Evolutionary conservation across 2,113 vertebrate genomes (phyloP).

Genomic region (Phasianus colchicus): DNA sequence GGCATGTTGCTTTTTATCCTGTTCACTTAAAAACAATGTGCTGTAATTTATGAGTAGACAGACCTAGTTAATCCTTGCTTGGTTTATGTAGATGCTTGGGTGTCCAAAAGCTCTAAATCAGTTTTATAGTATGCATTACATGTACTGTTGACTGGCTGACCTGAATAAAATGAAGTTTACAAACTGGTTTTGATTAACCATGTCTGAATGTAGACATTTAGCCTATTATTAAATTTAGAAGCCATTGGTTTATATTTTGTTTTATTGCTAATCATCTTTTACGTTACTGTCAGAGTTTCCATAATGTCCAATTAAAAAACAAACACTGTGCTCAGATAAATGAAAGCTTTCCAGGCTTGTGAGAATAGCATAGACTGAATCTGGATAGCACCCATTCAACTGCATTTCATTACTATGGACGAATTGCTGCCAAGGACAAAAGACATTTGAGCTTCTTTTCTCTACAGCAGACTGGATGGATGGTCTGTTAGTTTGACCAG

Average conservation of each 20-base stretch:
- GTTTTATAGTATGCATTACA: slow-evolving; percentile 72
- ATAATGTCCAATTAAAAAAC: slow-evolving; percentile 52
- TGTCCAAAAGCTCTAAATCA: slow-evolving; percentile 70
- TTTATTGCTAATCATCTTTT: slow-evolving; percentile 65
- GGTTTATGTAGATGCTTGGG: slow-evolving; percentile 65
- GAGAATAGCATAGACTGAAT: not conserved
- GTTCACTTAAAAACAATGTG: slow-evolving; percentile 69
- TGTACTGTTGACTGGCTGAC: slow-evolving; percentile 70
- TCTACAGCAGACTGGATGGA: not conserved
- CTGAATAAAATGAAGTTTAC: slow-evolving; percentile 72
- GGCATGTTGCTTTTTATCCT: slow-evolving; percentile 68
- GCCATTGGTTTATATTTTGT: slow-evolving; percentile 53
- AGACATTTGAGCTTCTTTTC: not conserved
- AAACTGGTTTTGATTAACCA: slow-evolving; percentile 69
- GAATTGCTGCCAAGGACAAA: slow-evolving; percentile 37
- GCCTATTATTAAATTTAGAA: slow-evolving; percentile 71
- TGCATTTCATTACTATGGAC: slow-evolving; percentile 7
- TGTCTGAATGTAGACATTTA: slow-evolving; percentile 55
- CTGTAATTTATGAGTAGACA: slow-evolving; percentile 67
- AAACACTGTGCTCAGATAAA: slow-evolving; percentile 41
- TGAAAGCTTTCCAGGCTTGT: slow-evolving; percentile 15
- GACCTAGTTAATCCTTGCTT: slow-evolving; percentile 66
- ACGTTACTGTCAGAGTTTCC: slow-evolving; percentile 60
- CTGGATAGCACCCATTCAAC: slow-evolving; percentile 34
- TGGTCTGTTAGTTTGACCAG: slow-evolving; percentile 18